Base-by-base conservation (phyloP, 2,113 vertebrate genomes). In the Alligator mississippiensis region DNA sequence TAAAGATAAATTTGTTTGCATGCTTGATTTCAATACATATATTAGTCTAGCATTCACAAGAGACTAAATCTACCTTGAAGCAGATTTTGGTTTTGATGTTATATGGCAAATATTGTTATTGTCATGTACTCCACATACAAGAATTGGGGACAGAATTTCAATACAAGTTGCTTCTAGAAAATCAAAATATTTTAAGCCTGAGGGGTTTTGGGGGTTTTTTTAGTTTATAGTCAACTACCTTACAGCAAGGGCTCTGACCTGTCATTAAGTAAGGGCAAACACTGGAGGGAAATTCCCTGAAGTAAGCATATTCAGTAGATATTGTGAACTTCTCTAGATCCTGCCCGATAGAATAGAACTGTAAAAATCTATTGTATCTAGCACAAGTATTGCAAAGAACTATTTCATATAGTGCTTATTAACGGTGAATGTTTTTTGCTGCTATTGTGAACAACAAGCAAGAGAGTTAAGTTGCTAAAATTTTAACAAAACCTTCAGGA, bases 131-230 rank as follows among this genome's bases (percentile, higher is more conserved):
- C 59, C 21, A 24, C 77, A 68, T 9, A 59, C 4, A 64, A 92
- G 47, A 75, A 11, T 16, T 38, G 60, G n/a, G 84, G 9, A 89
- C 47, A 16, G 77, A 77, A 63, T 59, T 63, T 17, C 14, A 54
- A 17, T 59, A 11, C 30, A 72, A 78, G 72, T 18, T 63, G 18
- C 22, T 17, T 72, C 30, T 15, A 78, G 38, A 72, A 21, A 70
- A 77, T 6, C 27, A 63, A 70, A 59, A 16, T n/a, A 63, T 72
- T 89, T 85, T 82, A 30, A 85, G 63, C 18, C 8, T 77, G 8
- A 55, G 0, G 0, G 61, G 17, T 34, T 30, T 34, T 54, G 0
- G 61, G 17, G 18, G 18, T 34, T 54, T 92, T 81, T 61, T 62
- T 81, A 27, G 81, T n/a, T 74, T 89, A 62, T n/a, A 75, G n/a